phyloP scores from a whole-genome alignment of 2,797 vertebrate species.

The Steatocranus sp. region DNA sequence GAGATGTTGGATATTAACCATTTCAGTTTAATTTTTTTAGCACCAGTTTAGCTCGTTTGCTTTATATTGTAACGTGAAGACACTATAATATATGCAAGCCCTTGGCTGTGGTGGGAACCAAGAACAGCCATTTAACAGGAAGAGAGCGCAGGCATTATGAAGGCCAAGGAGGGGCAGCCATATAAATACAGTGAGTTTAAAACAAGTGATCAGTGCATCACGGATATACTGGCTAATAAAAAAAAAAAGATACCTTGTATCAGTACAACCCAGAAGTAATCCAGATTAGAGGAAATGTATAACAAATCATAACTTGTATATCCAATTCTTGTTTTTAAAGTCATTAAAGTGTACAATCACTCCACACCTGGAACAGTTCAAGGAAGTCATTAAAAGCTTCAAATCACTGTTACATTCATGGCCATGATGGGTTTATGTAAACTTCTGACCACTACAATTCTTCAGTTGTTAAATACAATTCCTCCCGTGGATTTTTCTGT shows the following conservation, averaged over 20 bases:
- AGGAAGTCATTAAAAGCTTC: neutral
- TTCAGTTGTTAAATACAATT: neutral
- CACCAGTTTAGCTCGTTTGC: rapidly evolving
- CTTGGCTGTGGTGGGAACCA: neutral
- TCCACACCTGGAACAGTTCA: neutral
- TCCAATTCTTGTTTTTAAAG: neutral
- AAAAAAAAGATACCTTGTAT: neutral
- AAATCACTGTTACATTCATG: neutral
- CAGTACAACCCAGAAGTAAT: neutral
- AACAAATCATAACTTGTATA: neutral
- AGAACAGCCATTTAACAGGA: neutral
- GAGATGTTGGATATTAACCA: neutral
- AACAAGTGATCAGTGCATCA: neutral
- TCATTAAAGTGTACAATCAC: neutral
- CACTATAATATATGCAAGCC: neutral
- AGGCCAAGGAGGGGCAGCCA: neutral
- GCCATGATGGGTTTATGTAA: neutral
- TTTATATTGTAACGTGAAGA: neutral
- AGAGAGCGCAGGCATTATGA: neutral
- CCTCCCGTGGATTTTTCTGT: neutral
- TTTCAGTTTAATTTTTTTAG: neutral
- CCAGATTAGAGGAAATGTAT: neutral
- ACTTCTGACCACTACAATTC: neutral
- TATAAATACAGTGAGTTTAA: neutral
- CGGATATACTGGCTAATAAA: neutral